Percentiles rank a stretch among this genome's conserved stretches.
These are phyloP conservation scores for Lophotriccus pileatus DNA, from an alignment of 2,797 vertebrate genomes.

Conservation along the genomic window DNA sequence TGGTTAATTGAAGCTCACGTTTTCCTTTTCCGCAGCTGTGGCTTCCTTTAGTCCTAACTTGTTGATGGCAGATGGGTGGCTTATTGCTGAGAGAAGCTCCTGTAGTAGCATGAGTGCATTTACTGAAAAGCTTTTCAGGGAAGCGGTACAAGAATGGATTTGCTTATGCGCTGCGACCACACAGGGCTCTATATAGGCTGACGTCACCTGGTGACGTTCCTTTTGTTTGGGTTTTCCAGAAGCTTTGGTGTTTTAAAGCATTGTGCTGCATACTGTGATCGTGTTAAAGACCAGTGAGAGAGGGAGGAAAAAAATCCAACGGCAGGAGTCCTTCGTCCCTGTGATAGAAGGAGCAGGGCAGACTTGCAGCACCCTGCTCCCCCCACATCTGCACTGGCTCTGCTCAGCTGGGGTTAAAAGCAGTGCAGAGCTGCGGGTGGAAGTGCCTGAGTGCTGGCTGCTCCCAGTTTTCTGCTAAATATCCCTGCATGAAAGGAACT, in stretches of 20 bases:
- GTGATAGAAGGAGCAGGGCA: constrained; percentile 25
- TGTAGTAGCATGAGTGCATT: constrained; percentile 89
- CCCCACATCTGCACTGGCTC: neutral
- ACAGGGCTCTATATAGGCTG: constrained; percentile 99
- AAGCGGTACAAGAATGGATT: constrained; percentile 87
- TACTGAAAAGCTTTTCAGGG: constrained; percentile 90
- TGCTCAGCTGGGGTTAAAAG: constrained; percentile 49
- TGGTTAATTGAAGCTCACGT: constrained; percentile 85
- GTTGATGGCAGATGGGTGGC: constrained; percentile 92
- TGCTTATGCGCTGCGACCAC: constrained; percentile 97
- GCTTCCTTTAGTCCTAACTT: constrained; percentile 89
- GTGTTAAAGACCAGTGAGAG: constrained; percentile 49
- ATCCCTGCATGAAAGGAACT: constrained; percentile 26
- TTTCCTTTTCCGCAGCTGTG: constrained; percentile 77
- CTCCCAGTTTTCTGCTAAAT: constrained; percentile 14
- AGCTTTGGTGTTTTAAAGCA: constrained; percentile 79
- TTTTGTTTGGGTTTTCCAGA: constrained; percentile 90
- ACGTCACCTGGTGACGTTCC: constrained; percentile 95
- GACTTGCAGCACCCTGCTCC: constrained; percentile 4
- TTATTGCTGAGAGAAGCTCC: constrained; percentile 86
- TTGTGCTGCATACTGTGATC: constrained; percentile 67
- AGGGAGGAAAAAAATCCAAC: neutral
- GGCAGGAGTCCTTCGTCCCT: constrained; percentile 29
- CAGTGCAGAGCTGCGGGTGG: constrained; percentile 44
- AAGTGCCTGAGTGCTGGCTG: constrained; percentile 36